Evolutionary conservation across 1,140 invertebrate species (phyloP).

Genomic region (Campoletis sonorensis): DNA sequence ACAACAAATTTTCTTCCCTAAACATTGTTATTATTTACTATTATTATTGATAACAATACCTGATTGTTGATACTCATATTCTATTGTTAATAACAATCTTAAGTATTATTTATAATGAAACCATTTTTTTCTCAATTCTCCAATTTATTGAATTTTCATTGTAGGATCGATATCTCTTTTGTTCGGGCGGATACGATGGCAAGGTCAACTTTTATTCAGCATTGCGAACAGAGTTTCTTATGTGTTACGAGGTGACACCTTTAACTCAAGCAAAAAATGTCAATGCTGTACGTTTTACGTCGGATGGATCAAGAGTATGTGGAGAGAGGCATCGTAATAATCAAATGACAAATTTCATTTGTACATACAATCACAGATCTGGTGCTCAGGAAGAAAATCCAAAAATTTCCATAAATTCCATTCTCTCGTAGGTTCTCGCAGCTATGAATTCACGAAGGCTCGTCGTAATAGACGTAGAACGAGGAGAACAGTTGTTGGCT

Average conservation of each 20-base stretch:
- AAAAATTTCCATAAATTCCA: not conserved
- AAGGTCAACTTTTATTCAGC: slow-evolving; percentile 77
- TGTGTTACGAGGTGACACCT: slow-evolving; percentile 74
- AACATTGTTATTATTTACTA: not conserved
- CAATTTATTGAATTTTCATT: slow-evolving; percentile 38
- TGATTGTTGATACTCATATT: too few species aligned
- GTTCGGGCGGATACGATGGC: slow-evolving; percentile 77
- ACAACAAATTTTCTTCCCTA: too few species aligned
- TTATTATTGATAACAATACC: slow-evolving; percentile 12
- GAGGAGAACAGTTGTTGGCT: slow-evolving; percentile 74
- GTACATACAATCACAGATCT: not conserved
- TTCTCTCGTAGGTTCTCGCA: slow-evolving; percentile 71
- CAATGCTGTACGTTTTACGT: slow-evolving; percentile 76
- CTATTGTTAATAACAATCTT: too few species aligned
- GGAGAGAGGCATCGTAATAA: not conserved
- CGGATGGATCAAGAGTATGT: slow-evolving; percentile 74
- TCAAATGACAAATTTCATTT: too few species aligned
- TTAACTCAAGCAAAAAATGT: slow-evolving; percentile 73
- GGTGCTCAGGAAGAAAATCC: slow-evolving; percentile 3
- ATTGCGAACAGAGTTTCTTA: slow-evolving; percentile 71
- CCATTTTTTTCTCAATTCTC: slow-evolving; percentile 39
- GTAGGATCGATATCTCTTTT: slow-evolving; percentile 77
- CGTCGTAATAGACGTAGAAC: slow-evolving; percentile 76
- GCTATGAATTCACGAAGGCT: slow-evolving; percentile 75
- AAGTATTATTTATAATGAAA: not conserved